Base-by-base conservation (phyloP, 2,797 vertebrate genomes). In the Muscicapa comitata region DNA sequence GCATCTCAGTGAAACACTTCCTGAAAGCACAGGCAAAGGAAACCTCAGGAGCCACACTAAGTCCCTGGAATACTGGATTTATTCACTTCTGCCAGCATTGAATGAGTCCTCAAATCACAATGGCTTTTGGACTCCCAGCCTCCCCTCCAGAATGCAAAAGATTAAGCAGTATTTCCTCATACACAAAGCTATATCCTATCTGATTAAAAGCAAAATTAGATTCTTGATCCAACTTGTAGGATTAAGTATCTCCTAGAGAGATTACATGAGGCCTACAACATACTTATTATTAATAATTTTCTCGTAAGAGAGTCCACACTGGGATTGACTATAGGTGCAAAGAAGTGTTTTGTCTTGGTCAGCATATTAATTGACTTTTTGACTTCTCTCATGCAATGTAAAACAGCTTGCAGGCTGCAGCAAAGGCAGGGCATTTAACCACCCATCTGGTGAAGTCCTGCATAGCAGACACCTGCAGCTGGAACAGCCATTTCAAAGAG, bases 171-270 rank as follows among this genome's bases (percentile, higher is more conserved):
- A 35, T 91, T 92, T 95, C 72, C 58, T 83, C 82, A 53, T 35
- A 93, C 62, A 88, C 40, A 84, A 89, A 93, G 82, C 59, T 61
- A 88, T 78, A 90, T 68, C 84, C 85, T 20, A 4, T 33, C 75
- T 88, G 91, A 97, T 92, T 94, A 75, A 93, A 90, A 91, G 73
- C 54, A 94, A 95, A 95, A 93, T 93, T 67, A 89, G 81, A 90
- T 87, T 94, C 84, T 86, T 92, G 87, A 94, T 91, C 79, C 91
- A 93, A 78, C 58, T 79, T 84, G 82, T 78, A 96, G 91, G 86
- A 96, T 93, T 96, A 93, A 89, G 37, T 62, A 55, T 88, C 59
- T 95, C 76, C 93, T 78, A 90, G 82, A 86, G 93, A 96, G 87
- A 91, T 81, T 16, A 91, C 77, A 81, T 70, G 73, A 91, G 29